Conservation (phyloP, 2,797 vertebrate genomes). For the Margarornis squamiger region DNA sequence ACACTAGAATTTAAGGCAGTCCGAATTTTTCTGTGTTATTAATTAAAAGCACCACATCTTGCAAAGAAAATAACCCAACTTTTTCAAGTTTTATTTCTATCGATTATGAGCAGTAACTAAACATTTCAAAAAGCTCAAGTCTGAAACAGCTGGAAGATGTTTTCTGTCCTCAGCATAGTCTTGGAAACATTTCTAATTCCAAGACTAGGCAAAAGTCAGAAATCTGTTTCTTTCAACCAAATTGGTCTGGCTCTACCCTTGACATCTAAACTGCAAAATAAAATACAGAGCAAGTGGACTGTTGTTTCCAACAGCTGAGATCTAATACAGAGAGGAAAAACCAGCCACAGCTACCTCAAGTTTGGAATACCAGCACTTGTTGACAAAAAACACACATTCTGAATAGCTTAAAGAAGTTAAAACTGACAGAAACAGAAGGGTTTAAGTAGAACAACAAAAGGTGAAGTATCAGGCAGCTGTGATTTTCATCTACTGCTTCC, state of each 20-base stretch:
- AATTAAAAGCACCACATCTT: neutral
- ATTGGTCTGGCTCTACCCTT: neutral
- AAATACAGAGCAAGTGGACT: neutral
- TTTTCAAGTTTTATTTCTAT: neutral
- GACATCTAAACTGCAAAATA: neutral
- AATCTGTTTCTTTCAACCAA: neutral
- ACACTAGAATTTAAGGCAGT: neutral
- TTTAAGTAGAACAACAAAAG: neutral
- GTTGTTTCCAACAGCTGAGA: neutral
- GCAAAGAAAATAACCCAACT: neutral
- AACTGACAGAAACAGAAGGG: neutral
- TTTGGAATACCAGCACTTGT: neutral
- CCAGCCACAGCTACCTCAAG: neutral
- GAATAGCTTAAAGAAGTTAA: neutral
- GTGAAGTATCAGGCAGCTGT: neutral
- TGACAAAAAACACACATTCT: neutral
- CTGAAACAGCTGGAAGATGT: neutral
- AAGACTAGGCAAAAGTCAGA: neutral
- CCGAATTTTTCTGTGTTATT: accelerated
- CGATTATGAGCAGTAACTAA: neutral
- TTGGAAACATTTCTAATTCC: neutral
- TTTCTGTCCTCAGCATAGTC: neutral
- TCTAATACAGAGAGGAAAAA: neutral
- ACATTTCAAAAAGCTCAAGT: neutral
- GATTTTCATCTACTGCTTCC: neutral